A percentile compares a stretch with the other conserved stretches of the same genome.
Conservation (phyloP, 1,140 invertebrate genomes). For the Bicyclus anynana region DNA sequence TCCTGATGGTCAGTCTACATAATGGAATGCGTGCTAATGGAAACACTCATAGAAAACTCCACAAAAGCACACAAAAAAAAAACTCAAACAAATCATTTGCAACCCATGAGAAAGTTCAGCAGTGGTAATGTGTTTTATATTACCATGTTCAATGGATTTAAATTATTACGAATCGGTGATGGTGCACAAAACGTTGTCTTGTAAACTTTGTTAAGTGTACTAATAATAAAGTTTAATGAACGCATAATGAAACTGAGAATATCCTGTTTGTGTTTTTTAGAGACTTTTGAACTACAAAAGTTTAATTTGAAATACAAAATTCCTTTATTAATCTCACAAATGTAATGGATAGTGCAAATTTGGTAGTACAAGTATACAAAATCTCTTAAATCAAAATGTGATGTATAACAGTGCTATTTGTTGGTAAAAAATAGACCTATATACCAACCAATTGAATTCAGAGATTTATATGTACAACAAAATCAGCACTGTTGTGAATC, state of each 20-base stretch:
- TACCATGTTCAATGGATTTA: slow-evolving; percentile 27
- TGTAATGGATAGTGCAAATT: slow-evolving; percentile 36
- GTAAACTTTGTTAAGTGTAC: slow-evolving; percentile 29
- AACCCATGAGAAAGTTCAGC: slow-evolving; percentile 42
- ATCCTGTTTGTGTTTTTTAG: slow-evolving; percentile 53
- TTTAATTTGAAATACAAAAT: neutral
- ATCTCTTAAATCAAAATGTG: too few species aligned
- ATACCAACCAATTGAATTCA: too few species aligned
- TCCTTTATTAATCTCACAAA: slow-evolving; percentile 24
- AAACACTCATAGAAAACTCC: slow-evolving; percentile 28
- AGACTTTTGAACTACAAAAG: slow-evolving; percentile 19
- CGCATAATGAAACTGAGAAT: slow-evolving; percentile 23
- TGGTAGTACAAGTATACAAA: too few species aligned
- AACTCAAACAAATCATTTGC: slow-evolving; percentile 38
- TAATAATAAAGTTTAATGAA: slow-evolving; percentile 28
- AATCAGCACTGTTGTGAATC: slow-evolving; percentile 28
- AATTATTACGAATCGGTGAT: slow-evolving; percentile 45
- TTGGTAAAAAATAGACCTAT: too few species aligned
- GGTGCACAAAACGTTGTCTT: slow-evolving; percentile 35
- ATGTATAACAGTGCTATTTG: too few species aligned
- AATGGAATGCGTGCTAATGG: slow-evolving; percentile 35
- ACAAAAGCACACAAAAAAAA: slow-evolving; percentile 47
- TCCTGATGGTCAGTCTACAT: slow-evolving; percentile 39
- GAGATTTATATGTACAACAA: too few species aligned
- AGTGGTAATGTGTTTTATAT: slow-evolving; percentile 29